Evolutionary conservation across 1,140 invertebrate species (phyloP).

Genomic region (Sitobion miscanthi): DNA sequence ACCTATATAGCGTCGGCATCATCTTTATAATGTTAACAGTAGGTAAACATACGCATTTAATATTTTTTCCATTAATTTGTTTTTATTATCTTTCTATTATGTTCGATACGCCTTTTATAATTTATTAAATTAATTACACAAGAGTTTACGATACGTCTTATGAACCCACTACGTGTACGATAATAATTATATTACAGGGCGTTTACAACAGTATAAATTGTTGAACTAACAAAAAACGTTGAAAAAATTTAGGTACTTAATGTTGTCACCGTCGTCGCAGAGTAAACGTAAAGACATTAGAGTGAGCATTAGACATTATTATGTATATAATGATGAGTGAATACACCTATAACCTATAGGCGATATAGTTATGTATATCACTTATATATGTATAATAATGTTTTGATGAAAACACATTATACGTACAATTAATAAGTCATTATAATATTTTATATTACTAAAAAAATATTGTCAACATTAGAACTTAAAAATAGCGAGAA

Average conservation of each 20-base stretch:
- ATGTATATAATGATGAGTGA: too few species aligned
- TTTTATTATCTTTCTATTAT: neutral
- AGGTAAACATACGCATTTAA: neutral
- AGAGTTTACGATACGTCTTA: too few species aligned
- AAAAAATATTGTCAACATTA: neutral
- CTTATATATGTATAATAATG: too few species aligned
- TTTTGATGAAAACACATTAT: too few species aligned
- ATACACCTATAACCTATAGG: too few species aligned
- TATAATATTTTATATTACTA: neutral
- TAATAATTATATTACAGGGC: neutral
- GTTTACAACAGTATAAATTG: neutral
- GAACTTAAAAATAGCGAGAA: neutral
- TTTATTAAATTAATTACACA: neutral
- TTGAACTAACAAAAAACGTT: neutral
- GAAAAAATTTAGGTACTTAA: neutral
- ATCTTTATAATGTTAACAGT: neutral
- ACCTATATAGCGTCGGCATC: neutral
- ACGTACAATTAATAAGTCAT: too few species aligned
- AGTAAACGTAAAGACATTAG: neutral
- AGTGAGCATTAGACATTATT: neutral
- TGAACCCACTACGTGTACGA: too few species aligned
- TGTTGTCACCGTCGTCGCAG: neutral
- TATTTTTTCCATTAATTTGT: neutral
- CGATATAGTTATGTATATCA: too few species aligned
- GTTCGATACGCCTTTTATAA: neutral